Evolutionary conservation across 2,888 invertebrate species (phyloP), one percentile per base, ranked within the genome.

Genomic region (Lepidochitona cinerea): DNA sequence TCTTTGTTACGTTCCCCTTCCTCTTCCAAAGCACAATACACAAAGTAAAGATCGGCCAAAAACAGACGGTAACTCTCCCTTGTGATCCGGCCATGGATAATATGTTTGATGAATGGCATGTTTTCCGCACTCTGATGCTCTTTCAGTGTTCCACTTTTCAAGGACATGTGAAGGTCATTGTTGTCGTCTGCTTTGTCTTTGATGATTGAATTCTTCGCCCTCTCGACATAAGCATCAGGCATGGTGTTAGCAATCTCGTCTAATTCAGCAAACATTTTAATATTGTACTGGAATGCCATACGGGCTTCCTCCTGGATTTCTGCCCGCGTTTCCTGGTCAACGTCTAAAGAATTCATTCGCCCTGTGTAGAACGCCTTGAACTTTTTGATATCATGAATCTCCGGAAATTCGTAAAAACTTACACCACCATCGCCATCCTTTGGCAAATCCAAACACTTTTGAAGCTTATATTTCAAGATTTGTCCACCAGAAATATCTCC

Each of bases 401-500:
- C 37, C 26, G 64, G 37, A 64, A 78, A 78, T 33, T 72, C 59
- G 59, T 73, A 78, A 67, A 78, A 78, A 1, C n/a, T 29, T 26
- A 75, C 37, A 29, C 78, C 78, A 29, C 78, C 78, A 14, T 75
- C 68, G 35, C 65, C 71, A 14, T 70, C 67, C 4, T 41, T 67
- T 7, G 72, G 53, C 37, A 78, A 37, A 14, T 70, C 12, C 26
- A 75, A 68, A 18, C 66, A 35, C 36, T 72, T 66, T 29, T 33
- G 32, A 37, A 78, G 52, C 36, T 77, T 76, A 49, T 73, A 70
- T 53, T 76, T 79, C 26, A 84, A 59, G 32, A 81, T 80, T 68
- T 78, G 79, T 7, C 84, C 84, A 26, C 84, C 84, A 32, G 83
- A 82, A 59, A 83, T 68, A 32, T 83, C 73, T 4, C 81, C 84